A percentile compares a stretch with the other conserved stretches of the same genome.
Evolutionary conservation across 2,797 vertebrate genomes (phyloP).

Genomic region (Dallia pectoralis): DNA sequence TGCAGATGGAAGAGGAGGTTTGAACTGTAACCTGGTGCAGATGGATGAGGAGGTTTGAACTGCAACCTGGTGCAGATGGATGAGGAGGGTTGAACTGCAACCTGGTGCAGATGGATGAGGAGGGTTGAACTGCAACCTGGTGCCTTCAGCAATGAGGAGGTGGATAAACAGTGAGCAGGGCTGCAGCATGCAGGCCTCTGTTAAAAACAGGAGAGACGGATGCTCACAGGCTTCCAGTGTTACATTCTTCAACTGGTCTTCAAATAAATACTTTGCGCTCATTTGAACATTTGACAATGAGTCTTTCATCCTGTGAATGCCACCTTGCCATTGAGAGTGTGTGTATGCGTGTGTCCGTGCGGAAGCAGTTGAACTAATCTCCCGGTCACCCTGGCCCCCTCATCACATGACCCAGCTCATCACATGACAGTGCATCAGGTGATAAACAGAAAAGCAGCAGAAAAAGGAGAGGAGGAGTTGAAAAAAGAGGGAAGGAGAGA

Average conservation of each 20-base stretch:
- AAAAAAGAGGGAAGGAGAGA: no score
- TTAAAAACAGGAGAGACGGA: not conserved
- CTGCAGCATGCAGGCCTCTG: not conserved
- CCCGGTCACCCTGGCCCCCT: conserved; percentile 55
- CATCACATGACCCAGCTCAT: conserved; percentile 68
- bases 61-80: conserved; percentile 1
- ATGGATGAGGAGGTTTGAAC: not conserved
- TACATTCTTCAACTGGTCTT: not conserved
- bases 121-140: not conserved
- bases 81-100: not conserved
- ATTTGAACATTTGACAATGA: not conserved
- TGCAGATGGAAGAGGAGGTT: not conserved
- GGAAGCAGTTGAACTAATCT: not conserved
- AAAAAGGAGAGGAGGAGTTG: no score
- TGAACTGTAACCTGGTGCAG: no score
- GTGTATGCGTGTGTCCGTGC: not conserved
- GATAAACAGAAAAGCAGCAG: conserved; percentile 63
- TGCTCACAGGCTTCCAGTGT: not conserved
- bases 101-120: not conserved
- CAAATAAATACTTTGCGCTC: not conserved
- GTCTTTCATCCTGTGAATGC: not conserved
- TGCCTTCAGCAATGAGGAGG: not conserved
- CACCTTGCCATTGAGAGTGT: not conserved
- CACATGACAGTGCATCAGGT: conserved; percentile 77
- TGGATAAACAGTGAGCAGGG: not conserved